A percentile compares a stretch with the other conserved stretches of the same genome.
Conservation (phyloP, 2,888 invertebrate genomes). For the Linnaemya tessellans region DNA sequence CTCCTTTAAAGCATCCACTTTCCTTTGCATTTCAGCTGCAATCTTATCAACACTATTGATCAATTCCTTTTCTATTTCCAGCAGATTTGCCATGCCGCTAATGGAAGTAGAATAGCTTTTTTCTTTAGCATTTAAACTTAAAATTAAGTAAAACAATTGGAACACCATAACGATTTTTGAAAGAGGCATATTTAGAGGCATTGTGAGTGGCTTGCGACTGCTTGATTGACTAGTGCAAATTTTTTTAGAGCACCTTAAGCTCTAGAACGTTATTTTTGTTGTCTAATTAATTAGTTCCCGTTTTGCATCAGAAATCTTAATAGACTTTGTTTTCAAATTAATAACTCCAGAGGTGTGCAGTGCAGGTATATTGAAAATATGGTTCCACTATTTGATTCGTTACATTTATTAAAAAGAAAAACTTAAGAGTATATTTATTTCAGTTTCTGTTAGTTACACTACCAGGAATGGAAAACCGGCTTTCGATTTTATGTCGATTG, state of each 20-base stretch:
- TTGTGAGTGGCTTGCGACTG: background rate
- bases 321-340: background rate
- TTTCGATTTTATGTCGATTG: too few relatives aligned
- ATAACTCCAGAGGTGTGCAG: background rate
- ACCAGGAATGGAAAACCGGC: too few relatives aligned
- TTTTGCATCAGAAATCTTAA: background rate
- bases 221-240: background rate
- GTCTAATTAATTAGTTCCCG: background rate
- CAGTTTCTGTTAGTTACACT: too few relatives aligned
- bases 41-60: constrained; percentile 77
- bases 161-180: background rate
- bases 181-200: background rate
- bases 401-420: too few relatives aligned
- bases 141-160: constrained; percentile 5
- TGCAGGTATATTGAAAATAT: too few relatives aligned
- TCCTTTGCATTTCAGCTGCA: constrained; percentile 75
- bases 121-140: constrained; percentile 60
- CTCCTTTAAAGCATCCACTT: constrained; percentile 72
- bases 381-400: too few relatives aligned
- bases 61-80: constrained; percentile 75
- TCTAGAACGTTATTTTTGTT: background rate
- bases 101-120: constrained; percentile 78
- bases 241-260: background rate
- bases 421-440: too few relatives aligned
- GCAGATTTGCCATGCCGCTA: constrained; percentile 77